Base-by-base conservation (phyloP, 2,888 invertebrate species). In the Spodoptera exigua region DNA sequence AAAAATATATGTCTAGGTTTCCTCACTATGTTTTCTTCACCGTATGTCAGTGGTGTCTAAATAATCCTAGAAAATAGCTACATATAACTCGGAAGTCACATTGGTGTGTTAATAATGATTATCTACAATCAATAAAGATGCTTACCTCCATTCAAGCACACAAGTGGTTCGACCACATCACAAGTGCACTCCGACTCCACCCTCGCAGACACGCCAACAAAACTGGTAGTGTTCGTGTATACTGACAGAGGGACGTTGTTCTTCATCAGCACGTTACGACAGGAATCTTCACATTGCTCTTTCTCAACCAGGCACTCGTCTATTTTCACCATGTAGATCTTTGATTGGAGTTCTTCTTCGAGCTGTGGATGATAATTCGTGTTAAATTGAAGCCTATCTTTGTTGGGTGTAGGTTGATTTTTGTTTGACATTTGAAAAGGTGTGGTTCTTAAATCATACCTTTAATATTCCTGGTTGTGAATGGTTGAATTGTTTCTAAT, bases 201-300 rank as follows among this genome's bases (percentile, higher is more conserved):
- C 34, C 97, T 95, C 0, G 98, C 98, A 17, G 96, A 96, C 0
- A 99, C 98, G 0, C 99, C 99, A 12, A 99, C 98, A 84, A 99
- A 98, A 3, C 98, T 98, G 0, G 98, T 98, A 1, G 96, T 96
- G 85, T 99, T 99, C 0, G 99, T 98, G 83, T 97, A 98, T 7
- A 99, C 98, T 5, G 97, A 95, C 34, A 96, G 95, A 0, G 98
- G 98, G 1, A 95, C 95, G 13, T 96, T 96, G 56, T 96, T 96
- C 82, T 96, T 96, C 79, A 96, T 95, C 54, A 99, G 92, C 16
- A 95, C 95, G 78, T 98, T 99, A 2, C 96, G 95, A 80, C 99
- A 99, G 0, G 98, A 98, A 45, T 95, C 94, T 17, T 96, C 95
- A 71, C 96, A 96, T 57, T 96, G 95, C 41, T 95, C 94, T 69